Base-by-base conservation (phyloP, 2,797 vertebrate species). In the Molossus alvarezi region DNA sequence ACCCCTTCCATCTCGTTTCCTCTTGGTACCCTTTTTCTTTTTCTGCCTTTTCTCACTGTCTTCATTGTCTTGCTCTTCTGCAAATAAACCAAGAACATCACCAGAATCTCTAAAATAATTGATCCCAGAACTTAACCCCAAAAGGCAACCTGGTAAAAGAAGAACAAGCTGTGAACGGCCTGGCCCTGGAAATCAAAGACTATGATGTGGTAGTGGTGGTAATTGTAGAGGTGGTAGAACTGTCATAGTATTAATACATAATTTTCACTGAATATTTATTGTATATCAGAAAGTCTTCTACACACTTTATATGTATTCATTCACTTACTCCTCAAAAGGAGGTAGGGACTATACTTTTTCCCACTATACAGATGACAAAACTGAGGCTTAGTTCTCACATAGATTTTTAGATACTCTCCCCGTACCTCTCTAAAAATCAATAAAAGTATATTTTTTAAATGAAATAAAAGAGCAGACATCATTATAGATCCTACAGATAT, bases 51-150 rank as follows among this genome's bases (percentile, higher is more conserved):
- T 98, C 84, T 98, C 97, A 0, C 37, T 58, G 29, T 98, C 98
- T 94, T 98, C 98, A 72, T 45, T 91, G 0, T 98, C 98, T 95
- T 98, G 98, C 18, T 98, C 98, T 96, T 98, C 98, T 99, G 96
- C 45, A 97, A 97, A 95, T 0, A 57, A 93, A 94, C 25, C 48
- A 91, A 75, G n/a, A 67, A 64, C 17, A 67, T 96, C 15, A 17
- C 18, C 58, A 97, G 45, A 76, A 14, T 64, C 73, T 84, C n/a
- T 12, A 60, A 83, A 91, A 79, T 10, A 45, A 45, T 17, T 57
- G 33, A 18, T 76, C 55, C 41, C 55, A 6, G 45, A 93, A 95
- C 21, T 58, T 25, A 80, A 21, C 64, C 57, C 77, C n/a, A 53
- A 80, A 58, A 71, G 75, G 15, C 48, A 69, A 64, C 6, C 14